These are phyloP conservation scores for Colaptes auratus DNA, from an alignment of 2,113 vertebrate species.

Conservation along the genomic window DNA sequence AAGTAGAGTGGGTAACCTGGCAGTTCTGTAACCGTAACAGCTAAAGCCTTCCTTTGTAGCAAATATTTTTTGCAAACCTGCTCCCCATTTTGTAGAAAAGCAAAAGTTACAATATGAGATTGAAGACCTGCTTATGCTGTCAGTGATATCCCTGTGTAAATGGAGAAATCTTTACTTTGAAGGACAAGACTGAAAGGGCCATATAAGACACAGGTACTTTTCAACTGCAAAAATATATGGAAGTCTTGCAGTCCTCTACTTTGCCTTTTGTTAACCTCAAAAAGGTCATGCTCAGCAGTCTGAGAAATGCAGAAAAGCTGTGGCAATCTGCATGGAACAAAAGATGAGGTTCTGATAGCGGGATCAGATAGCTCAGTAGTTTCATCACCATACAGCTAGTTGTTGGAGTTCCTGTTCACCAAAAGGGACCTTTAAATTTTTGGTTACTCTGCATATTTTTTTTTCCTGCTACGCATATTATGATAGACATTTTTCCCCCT, in stretches of 20 bases:
- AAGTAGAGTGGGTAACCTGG: fast-evolving
- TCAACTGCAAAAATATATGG: not conserved
- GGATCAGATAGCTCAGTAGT: not conserved
- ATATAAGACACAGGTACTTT: fast-evolving
- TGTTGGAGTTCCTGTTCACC: slow-evolving; percentile 20
- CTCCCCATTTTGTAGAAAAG: not conserved
- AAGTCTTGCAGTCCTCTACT: not conserved
- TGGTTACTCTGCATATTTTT: not conserved
- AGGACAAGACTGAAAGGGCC: not conserved
- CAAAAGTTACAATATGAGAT: not conserved
- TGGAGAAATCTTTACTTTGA: not conserved
- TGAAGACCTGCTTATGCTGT: not conserved
- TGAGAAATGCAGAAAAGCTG: not conserved
- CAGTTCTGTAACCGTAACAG: not conserved
- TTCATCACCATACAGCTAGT: not conserved
- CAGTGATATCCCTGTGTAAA: not conserved
- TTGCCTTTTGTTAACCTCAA: fast-evolving
- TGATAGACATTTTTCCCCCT: fast-evolving
- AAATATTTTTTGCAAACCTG: not conserved
- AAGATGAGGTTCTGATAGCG: slow-evolving; percentile 17
- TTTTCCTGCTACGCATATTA: not conserved
- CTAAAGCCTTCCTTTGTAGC: not conserved
- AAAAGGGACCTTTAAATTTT: slow-evolving; percentile 31
- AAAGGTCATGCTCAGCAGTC: not conserved
- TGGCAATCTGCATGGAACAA: not conserved